Base-by-base conservation (phyloP, 1,140 invertebrate genomes). In the Cryptotermes secundus region DNA sequence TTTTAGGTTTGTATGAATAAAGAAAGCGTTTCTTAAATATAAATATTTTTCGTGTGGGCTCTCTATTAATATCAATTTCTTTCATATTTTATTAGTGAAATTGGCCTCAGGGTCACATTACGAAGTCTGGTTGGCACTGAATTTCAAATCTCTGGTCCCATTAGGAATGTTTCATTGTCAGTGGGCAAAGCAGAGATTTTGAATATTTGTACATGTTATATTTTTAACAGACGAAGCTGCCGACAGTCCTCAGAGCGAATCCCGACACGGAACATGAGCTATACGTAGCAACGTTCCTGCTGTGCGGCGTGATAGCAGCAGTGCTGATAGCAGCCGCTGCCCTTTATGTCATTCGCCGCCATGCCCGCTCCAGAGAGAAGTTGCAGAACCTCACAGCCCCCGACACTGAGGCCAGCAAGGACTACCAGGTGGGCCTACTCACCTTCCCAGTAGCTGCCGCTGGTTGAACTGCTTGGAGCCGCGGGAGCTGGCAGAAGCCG, bases 361-460 rank as follows among this genome's bases (percentile, higher is more conserved):
- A 97, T 87, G 92, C 90, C 10, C 91, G 90, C 85, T 93, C 92
- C 86, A 93, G 91, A 87, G 93, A 92, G 88, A 98, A 97, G 88
- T 92, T 95, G 88, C 91, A 90, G 87, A 93, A 90, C 24, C 90
- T 95, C 1, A 87, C 93, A 0, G 92, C 93, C n/a, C 93, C 93
- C 0, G 96, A 97, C 84, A 94, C 96, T 0, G 97, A 99, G 90
- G 95, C 96, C 12, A 97, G 95, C 79, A 96, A 97, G 87, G 97
- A 99, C 87, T 99, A 99, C 89, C 97, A 99, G 92, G 94, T 94
- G 81, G 38, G 6, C 1, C 16, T 42, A 12, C 16, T 1, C 19
- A 49, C 16, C 3, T 19, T 49, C 16, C 16, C 45, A 12, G 45
- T 1, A 0, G 14, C 16, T 49, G 45, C 12, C 22, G 26, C 34